Evolutionary conservation across 2,888 invertebrate genomes (phyloP).

Genomic region (Alloscopus bannaensis): DNA sequence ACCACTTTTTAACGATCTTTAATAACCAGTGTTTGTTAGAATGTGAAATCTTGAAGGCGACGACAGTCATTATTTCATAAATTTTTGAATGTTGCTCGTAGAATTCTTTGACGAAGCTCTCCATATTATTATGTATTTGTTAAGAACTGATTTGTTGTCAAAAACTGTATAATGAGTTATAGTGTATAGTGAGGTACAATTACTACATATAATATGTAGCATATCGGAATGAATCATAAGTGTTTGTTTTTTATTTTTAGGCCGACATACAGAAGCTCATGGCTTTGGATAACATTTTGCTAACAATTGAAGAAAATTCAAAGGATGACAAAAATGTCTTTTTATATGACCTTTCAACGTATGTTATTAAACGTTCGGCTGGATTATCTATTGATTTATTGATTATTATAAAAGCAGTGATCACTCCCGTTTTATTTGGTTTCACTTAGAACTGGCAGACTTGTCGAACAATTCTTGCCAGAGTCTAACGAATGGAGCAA

Average conservation of each 20-base stretch:
- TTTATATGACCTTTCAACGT: constrained; percentile 30
- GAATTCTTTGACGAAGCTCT: not conserved
- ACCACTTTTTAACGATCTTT: too few relatives aligned
- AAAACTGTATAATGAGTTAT: too few relatives aligned
- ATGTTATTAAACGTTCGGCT: not conserved
- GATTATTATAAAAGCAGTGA: not conserved
- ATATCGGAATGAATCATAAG: not conserved
- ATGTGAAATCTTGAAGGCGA: too few relatives aligned
- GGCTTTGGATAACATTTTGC: constrained; percentile 46
- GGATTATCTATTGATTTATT: not conserved
- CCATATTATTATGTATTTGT: not conserved
- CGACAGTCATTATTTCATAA: too few relatives aligned
- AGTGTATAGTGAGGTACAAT: too few relatives aligned
- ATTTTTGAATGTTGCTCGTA: too few relatives aligned
- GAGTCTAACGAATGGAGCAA: constrained; percentile 23
- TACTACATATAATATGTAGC: too few relatives aligned
- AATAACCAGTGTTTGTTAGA: too few relatives aligned
- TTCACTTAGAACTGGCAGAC: constrained; percentile 20
- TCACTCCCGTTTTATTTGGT: not conserved
- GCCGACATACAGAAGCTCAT: constrained; percentile 37
- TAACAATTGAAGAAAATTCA: constrained; percentile 45
- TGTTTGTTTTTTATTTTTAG: constrained; percentile 19
- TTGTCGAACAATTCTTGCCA: constrained; percentile 6
- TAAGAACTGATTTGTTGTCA: not conserved
- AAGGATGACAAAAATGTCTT: constrained; percentile 29